Percentiles rank a stretch among this genome's conserved stretches.
Evolutionary conservation across 23 tunicate species (phyloP).

Genomic region (Oikopleura albicans): DNA sequence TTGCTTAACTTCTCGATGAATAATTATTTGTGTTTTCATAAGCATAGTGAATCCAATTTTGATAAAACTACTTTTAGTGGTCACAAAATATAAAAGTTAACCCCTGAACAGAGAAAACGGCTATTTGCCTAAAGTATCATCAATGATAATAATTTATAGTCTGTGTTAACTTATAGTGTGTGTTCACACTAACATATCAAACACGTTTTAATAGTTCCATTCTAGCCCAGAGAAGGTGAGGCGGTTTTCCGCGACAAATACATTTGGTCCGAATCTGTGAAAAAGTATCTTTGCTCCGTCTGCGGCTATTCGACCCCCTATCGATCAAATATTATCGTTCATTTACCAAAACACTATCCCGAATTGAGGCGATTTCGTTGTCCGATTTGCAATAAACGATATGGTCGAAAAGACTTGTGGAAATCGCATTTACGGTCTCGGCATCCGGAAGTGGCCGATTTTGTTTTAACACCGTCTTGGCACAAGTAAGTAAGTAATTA

Average conservation of each 20-base stretch:
- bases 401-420: slow-evolving; percentile 7
- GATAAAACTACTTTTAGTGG: too few relatives aligned
- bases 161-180: too few relatives aligned
- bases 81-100: too few relatives aligned
- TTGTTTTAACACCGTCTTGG: slow-evolving; percentile 2
- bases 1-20: too few relatives aligned
- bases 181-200: too few relatives aligned
- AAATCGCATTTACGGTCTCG: not conserved
- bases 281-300: slow-evolving; percentile 9
- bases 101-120: too few relatives aligned
- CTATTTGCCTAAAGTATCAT: too few relatives aligned
- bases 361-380: not conserved
- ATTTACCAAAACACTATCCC: slow-evolving; percentile 4
- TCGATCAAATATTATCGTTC: not conserved
- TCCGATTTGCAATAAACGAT: not conserved
- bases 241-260: slow-evolving; percentile 16
- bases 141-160: too few relatives aligned
- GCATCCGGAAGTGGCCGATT: slow-evolving; percentile 8
- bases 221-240: slow-evolving; percentile 8
- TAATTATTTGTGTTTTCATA: too few relatives aligned
- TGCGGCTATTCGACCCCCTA: slow-evolving; percentile 13
- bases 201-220: too few relatives aligned
- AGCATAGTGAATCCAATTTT: too few relatives aligned
- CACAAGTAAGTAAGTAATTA: slow-evolving; percentile 9
- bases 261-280: not conserved